These are phyloP conservation scores for Grus americana DNA, from an alignment of 2,113 vertebrate species.

Conservation along the genomic window DNA sequence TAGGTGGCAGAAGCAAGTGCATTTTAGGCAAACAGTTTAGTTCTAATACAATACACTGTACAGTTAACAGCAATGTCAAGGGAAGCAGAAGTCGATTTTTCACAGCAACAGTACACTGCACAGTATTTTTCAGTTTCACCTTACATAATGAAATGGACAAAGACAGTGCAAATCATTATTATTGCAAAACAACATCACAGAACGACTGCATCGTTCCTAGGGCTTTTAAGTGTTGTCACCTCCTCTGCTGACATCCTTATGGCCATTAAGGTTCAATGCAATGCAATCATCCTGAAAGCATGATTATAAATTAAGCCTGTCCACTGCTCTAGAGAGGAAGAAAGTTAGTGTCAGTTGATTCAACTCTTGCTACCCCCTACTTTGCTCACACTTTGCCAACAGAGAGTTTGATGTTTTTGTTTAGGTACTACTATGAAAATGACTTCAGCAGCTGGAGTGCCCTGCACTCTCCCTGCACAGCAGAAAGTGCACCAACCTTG, in stretches of 20 bases:
- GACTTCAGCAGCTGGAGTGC: not conserved
- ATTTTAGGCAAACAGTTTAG: too few species aligned
- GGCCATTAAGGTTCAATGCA: not conserved
- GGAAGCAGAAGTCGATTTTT: not conserved
- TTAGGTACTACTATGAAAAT: not conserved
- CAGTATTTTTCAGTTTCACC: not conserved
- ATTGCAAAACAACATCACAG: not conserved
- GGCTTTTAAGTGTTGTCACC: not conserved
- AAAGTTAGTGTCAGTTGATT: too few species aligned
- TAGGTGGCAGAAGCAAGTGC: not conserved
- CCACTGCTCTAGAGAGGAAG: not conserved
- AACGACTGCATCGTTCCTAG: not conserved
- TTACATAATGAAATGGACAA: not conserved
- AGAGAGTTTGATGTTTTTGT: not conserved
- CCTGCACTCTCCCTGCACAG: fast-evolving
- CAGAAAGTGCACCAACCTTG: not conserved
- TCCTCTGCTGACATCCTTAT: not conserved
- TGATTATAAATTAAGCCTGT: fast-evolving
- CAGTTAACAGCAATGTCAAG: too few species aligned
- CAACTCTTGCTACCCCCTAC: not conserved
- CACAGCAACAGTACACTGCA: not conserved
- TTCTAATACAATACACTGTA: fast-evolving
- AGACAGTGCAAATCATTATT: not conserved
- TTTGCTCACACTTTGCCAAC: fast-evolving
- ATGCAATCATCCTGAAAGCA: not conserved